Evolutionary conservation across 2,797 vertebrate genomes (phyloP).

Genomic region (Poecilia gillii): DNA sequence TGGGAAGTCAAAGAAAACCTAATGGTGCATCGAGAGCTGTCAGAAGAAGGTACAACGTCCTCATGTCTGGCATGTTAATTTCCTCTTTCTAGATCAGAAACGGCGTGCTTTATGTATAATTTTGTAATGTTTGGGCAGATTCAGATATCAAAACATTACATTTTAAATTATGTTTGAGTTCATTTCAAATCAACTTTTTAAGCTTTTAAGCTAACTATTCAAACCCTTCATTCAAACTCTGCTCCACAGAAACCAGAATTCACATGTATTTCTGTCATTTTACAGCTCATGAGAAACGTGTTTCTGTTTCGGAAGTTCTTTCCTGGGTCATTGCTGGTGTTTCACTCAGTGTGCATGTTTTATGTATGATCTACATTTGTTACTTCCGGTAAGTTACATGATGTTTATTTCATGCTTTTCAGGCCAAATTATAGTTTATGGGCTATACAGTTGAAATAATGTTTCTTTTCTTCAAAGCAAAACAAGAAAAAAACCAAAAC

Average conservation of each 20-base stretch:
- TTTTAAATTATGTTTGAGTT: too few species aligned
- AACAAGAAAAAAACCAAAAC: background rate
- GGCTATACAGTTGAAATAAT: background rate
- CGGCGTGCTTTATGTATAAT: too few species aligned
- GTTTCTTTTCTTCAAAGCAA: background rate
- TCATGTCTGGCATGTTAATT: background rate
- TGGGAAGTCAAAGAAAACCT: constrained; percentile 25
- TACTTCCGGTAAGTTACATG: background rate
- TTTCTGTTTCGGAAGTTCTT: background rate
- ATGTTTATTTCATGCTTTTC: background rate
- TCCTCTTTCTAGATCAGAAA: background rate
- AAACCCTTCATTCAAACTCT: too few species aligned
- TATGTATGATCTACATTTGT: background rate
- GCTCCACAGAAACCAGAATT: background rate
- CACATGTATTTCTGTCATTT: background rate
- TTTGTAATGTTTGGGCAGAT: too few species aligned
- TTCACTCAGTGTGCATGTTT: background rate
- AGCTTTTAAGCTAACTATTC: too few species aligned
- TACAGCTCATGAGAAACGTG: background rate
- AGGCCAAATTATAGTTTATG: background rate
- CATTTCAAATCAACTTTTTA: too few species aligned
- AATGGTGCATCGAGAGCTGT: background rate
- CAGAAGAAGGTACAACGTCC: background rate
- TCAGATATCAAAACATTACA: too few species aligned
- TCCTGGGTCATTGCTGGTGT: background rate